Evolutionary conservation across 64 coral and sea anemone genomes (phyloP).

Genomic region (Pachyseris speciosa): DNA sequence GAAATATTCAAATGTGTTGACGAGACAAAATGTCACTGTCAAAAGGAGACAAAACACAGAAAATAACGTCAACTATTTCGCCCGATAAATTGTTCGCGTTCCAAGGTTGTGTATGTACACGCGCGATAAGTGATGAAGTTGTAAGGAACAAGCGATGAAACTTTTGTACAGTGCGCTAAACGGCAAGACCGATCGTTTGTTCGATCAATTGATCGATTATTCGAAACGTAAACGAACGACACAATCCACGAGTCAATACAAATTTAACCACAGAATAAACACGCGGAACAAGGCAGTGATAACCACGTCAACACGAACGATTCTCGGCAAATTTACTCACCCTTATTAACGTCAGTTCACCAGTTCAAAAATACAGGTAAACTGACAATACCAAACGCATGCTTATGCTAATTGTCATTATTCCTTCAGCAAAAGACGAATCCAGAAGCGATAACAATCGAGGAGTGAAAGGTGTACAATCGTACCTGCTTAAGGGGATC

Average conservation of each 20-base stretch:
- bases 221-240: neutral
- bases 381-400: neutral
- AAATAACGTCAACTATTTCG: neutral
- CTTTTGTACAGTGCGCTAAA: neutral
- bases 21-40: neutral
- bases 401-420: neutral
- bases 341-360: neutral
- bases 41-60: neutral
- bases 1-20: neutral
- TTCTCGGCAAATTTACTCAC: neutral
- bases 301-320: neutral
- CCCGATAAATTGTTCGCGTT: neutral
- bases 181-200: neutral
- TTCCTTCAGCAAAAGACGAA: neutral
- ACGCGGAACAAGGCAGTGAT: neutral
- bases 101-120: slow-evolving; percentile 34
- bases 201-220: neutral
- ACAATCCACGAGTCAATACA: neutral
- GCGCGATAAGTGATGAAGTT: slow-evolving; percentile 3
- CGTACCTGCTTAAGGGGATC: neutral
- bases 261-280: neutral
- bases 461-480: neutral
- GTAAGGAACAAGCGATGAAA: neutral
- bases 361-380: neutral
- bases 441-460: neutral